Evolutionary conservation across 2,797 vertebrate species (phyloP), one percentile per base, ranked within the genome.

Genomic region (Notamacropus eugenii): DNA sequence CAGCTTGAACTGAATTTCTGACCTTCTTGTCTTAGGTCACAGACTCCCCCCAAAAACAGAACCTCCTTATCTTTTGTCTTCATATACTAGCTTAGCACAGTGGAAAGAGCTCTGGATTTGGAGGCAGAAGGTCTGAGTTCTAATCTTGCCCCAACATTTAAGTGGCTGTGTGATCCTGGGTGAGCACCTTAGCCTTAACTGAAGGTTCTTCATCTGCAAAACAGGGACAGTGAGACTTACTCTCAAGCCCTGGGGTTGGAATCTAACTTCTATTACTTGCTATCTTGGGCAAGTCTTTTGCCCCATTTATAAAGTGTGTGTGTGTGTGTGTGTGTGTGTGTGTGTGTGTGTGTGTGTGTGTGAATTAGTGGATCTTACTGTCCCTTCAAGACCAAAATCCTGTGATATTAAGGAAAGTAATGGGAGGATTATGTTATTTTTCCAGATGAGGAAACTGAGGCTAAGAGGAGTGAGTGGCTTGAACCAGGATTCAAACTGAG

Each of bases 371-470:
- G 74, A 46, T 40, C 16, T 87, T 87, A 50, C 10, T 87, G 24
- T 27, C 9, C 74, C 40, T 87, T 46, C 74, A 87, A 87, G 74
- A 87, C 22, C 40, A 4, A 87, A 27, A 87, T 87, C 22, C 24
- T 46, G 22, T 46, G 74, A 87, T 28, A 82, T 82, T 87, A 50
- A 87, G 74, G 40, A 50, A 87, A 87, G 40, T 50, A 24, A 27
- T 11, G 22, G 67, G 40, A 40, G 6, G n/a, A 82, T 82, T 40
- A 40, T 46, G n/a, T 82, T 82, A 24, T 82, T 82, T 96, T 94
- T 96, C 55, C 93, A 93, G 91, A 90, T 52, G 93, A 91, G 67
- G 54, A 87, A 87, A 94, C 50, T 90, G 34, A 87, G 90, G 54
- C 94, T 31, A 46, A 87, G 28, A 54, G 2, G 55, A 14, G 55